Evolutionary conservation across 1,140 invertebrate species (phyloP).

Genomic region (Hypothenemus hampei): DNA sequence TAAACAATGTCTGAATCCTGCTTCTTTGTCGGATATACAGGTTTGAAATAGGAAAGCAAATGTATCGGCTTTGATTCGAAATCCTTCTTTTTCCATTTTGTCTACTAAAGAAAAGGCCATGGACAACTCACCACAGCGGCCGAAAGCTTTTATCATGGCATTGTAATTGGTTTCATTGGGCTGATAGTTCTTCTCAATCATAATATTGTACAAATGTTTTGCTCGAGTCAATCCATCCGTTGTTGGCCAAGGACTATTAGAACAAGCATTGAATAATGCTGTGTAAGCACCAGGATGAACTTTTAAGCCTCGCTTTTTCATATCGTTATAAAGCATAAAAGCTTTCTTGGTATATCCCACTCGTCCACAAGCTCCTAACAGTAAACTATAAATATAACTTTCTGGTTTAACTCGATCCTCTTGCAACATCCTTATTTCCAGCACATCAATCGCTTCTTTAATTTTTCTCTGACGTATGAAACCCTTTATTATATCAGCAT

Average conservation of each 20-base stretch:
- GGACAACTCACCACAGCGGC: constrained; percentile 67
- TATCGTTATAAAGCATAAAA: constrained; percentile 73
- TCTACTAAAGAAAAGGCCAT: constrained; percentile 77
- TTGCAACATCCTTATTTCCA: constrained; percentile 68
- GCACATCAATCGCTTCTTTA: constrained; percentile 67
- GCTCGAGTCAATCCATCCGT: constrained; percentile 61
- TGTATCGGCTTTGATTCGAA: constrained; percentile 63
- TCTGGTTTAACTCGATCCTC: constrained; percentile 72
- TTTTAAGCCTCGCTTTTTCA: constrained; percentile 68
- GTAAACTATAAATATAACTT: constrained; percentile 71
- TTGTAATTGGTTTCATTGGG: constrained; percentile 78
- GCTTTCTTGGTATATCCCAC: constrained; percentile 80
- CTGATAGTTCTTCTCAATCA: constrained; percentile 61
- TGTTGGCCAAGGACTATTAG: constrained; percentile 64
- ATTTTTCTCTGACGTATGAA: constrained; percentile 57
- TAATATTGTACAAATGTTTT: constrained; percentile 57
- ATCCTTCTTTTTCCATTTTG: constrained; percentile 68
- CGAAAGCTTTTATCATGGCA: constrained; percentile 88
- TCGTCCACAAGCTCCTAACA: constrained; percentile 72
- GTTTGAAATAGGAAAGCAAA: constrained; percentile 78
- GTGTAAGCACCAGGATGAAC: constrained; percentile 70
- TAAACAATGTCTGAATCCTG: constrained; percentile 75
- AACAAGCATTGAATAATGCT: constrained; percentile 81
- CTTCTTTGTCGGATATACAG: constrained; percentile 69
- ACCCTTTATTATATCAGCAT: constrained; percentile 64